Percentiles rank a stretch among this genome's conserved stretches.
phyloP scores from a whole-genome alignment of 2,113 vertebrate species.

The Oncorhynchus mykiss region DNA sequence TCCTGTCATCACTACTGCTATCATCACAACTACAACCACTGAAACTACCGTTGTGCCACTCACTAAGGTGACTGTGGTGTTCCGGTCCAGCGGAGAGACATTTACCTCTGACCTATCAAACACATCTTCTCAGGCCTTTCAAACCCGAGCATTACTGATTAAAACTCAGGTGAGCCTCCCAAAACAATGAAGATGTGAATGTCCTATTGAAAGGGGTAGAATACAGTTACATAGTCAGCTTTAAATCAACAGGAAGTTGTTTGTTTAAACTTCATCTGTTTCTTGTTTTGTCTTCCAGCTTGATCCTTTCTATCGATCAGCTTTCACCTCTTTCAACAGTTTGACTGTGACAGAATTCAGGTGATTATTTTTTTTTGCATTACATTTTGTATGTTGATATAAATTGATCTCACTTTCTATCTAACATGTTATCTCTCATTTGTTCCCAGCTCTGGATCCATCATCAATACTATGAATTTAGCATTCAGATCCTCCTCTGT shows the following conservation, averaged over 20 bases:
- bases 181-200: not conserved
- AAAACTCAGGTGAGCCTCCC: constrained; percentile 10
- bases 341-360: constrained; percentile 22
- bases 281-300: constrained; percentile 35
- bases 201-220: not conserved
- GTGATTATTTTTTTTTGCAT: constrained; percentile 21
- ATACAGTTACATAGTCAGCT: not conserved
- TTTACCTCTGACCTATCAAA: no score
- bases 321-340: no score
- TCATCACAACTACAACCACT: no score
- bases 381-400: not conserved
- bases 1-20: not conserved
- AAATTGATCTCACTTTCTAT: not conserved
- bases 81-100: no score
- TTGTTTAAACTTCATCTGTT: not conserved
- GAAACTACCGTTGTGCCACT: not conserved
- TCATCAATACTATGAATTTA: constrained; percentile 8
- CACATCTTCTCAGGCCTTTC: no score
- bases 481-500: not conserved
- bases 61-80: constrained; percentile 8
- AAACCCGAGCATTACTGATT: not conserved
- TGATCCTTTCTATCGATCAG: constrained; percentile 1
- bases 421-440: not conserved
- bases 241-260: not conserved
- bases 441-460: constrained; percentile 43